Conservation (phyloP, 2,888 invertebrate species). For the Rhimphoctona megacephalus region DNA sequence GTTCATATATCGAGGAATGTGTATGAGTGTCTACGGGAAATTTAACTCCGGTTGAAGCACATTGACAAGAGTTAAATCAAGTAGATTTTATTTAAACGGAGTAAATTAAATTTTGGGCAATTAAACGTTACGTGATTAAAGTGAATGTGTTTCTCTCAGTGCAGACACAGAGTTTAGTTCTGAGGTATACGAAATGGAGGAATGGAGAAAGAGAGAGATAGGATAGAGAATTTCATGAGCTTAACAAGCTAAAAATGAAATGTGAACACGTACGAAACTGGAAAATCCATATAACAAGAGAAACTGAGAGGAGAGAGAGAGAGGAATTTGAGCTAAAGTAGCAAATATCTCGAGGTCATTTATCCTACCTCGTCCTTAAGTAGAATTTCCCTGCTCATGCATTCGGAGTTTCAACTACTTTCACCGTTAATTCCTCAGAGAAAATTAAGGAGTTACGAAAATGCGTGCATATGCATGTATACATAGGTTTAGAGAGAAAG, state of each 20-base stretch:
- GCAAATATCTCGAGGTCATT: slow-evolving; percentile 59
- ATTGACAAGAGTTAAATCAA: not conserved
- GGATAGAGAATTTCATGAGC: slow-evolving; percentile 1
- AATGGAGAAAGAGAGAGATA: not conserved
- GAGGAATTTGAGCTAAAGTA: slow-evolving; percentile 31
- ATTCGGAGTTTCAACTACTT: slow-evolving; percentile 27
- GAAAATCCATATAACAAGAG: slow-evolving; percentile 1
- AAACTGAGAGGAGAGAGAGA: not conserved
- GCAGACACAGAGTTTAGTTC: not conserved
- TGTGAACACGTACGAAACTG: slow-evolving; percentile 37
- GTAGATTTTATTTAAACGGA: not conserved
- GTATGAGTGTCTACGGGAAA: not conserved
- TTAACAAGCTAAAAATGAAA: slow-evolving; percentile 31
- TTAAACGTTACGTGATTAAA: slow-evolving; percentile 3
- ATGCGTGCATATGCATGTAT: not conserved
- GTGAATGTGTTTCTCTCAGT: not conserved
- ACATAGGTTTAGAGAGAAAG: not conserved
- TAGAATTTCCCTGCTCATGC: slow-evolving; percentile 30
- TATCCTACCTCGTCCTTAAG: slow-evolving; percentile 34
- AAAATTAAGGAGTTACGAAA: slow-evolving; percentile 25
- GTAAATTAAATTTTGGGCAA: slow-evolving; percentile 4
- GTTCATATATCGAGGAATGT: not conserved
- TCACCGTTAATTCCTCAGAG: not conserved
- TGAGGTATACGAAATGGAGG: not conserved
- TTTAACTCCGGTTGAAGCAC: not conserved